phyloP scores from a whole-genome alignment of 2,113 vertebrate genomes.

The Cottus gobio region DNA sequence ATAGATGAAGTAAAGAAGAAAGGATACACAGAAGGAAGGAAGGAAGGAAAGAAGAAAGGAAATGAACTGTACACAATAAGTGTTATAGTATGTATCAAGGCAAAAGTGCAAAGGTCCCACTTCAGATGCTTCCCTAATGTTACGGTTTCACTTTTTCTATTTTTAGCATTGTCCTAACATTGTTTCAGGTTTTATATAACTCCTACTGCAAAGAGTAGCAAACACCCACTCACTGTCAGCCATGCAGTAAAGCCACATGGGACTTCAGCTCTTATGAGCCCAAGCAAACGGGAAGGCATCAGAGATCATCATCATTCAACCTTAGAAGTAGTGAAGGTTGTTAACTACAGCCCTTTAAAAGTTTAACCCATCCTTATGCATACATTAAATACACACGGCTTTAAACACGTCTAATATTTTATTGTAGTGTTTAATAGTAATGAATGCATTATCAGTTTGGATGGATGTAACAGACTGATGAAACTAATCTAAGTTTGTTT shows the following conservation, averaged over 20 bases:
- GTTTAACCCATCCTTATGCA: background rate
- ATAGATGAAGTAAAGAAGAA: background rate
- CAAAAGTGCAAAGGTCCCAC: background rate
- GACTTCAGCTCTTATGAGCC: conserved; percentile 62
- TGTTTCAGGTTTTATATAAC: conserved; percentile 57
- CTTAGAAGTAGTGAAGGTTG: background rate
- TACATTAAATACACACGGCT: background rate
- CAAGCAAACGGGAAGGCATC: conserved; percentile 48
- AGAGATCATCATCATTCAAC: conserved; percentile 7
- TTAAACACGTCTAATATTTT: background rate
- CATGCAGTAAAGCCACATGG: conserved; percentile 52
- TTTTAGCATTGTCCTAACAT: conserved; percentile 36
- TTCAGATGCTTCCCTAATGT: background rate
- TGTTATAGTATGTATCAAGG: background rate
- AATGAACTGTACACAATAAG: background rate
- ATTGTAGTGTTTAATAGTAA: background rate
- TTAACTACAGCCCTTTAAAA: background rate
- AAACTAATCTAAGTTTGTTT: background rate
- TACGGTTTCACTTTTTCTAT: conserved; percentile 2
- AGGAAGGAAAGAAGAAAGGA: background rate
- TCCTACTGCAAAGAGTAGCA: conserved; percentile 29
- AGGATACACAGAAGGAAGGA: background rate
- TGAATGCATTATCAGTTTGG: background rate
- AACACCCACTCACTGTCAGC: conserved; percentile 41
- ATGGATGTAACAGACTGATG: background rate